These are phyloP conservation scores for Calephelis perditalis DNA, from an alignment of 2,888 invertebrate species.

Conservation along the genomic window DNA sequence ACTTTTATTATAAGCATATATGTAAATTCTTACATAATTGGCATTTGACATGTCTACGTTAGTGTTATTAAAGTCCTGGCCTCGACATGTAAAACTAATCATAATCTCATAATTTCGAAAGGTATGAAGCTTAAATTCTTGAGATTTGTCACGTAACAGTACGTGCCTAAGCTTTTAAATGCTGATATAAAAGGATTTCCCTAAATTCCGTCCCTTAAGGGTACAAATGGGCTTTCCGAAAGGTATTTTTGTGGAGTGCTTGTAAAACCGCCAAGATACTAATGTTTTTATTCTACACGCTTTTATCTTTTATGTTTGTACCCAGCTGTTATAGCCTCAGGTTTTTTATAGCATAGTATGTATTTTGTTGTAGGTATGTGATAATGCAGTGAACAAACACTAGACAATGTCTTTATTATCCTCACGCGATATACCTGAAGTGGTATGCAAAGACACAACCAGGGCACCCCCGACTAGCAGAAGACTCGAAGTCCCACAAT, in stretches of 20 bases:
- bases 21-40: neutral
- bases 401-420: no score
- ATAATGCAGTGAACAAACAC: no score
- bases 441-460: no score
- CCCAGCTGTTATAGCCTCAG: no score
- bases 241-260: conserved; percentile 12
- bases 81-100: neutral
- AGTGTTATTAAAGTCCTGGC: neutral
- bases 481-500: no score
- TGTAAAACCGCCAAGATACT: neutral
- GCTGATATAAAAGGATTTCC: conserved; percentile 9
- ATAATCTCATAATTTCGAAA: conserved; percentile 5
- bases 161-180: conserved; percentile 11
- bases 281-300: neutral
- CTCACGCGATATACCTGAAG: no score
- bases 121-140: conserved; percentile 9
- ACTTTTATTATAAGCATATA: no score
- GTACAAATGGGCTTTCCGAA: neutral
- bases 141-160: conserved; percentile 10
- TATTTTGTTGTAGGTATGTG: no score
- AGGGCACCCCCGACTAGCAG: no score
- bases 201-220: conserved; percentile 4
- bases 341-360: no score
- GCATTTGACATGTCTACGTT: neutral
- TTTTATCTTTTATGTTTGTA: no score